phyloP scores from a whole-genome alignment of 1,140 invertebrate genomes.

The Papilio polyxenes region DNA sequence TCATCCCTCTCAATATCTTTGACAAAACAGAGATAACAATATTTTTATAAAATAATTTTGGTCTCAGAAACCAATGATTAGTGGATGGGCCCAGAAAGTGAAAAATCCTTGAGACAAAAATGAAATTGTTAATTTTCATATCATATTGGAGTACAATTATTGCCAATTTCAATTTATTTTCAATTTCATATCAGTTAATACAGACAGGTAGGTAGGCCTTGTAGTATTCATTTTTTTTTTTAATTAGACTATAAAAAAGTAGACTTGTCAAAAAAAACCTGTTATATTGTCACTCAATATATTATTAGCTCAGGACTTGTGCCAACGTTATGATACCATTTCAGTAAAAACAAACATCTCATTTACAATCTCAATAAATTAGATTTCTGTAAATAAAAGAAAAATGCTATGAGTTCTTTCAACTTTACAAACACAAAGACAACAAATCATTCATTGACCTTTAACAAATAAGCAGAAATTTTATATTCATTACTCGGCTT shows the following conservation, averaged over 20 bases:
- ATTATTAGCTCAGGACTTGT: not conserved
- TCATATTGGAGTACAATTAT: too few species aligned
- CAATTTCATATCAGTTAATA: not conserved
- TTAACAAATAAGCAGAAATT: not conserved
- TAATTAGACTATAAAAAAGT: not conserved
- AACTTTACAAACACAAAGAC: not conserved
- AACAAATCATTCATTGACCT: not conserved
- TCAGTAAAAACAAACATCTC: not conserved
- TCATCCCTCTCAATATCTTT: too few species aligned
- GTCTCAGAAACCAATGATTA: too few species aligned
- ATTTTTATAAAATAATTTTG: too few species aligned
- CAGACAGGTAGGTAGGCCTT: not conserved
- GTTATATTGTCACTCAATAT: slow-evolving; percentile 1
- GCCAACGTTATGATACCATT: not conserved
- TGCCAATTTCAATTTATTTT: too few species aligned
- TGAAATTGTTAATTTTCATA: too few species aligned
- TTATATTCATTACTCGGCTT: not conserved
- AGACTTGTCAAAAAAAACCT: not conserved
- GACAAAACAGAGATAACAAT: too few species aligned
- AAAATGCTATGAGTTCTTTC: not conserved
- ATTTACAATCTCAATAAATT: not conserved
- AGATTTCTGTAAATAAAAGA: not conserved
- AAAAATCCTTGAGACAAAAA: too few species aligned
- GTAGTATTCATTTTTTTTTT: not conserved
- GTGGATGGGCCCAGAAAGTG: too few species aligned